Base-by-base conservation (phyloP, 1,140 invertebrate species). In the Zaprionus vittiger region DNA sequence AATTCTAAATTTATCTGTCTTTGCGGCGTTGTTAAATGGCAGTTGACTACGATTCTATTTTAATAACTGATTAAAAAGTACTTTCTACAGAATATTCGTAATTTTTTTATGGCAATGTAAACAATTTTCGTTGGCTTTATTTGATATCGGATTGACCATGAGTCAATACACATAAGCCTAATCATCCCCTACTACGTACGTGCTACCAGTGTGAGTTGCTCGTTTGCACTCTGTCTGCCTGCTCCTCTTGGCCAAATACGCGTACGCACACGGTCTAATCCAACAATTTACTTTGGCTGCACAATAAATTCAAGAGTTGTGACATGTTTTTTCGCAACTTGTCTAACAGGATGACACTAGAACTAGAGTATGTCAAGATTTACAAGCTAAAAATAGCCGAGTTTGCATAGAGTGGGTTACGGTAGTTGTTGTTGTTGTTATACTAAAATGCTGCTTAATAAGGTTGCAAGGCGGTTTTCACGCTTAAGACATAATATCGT, bases 401-500 rank as follows among this genome's bases (percentile, higher is more conserved):
- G 47, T 52, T 52, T 56, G 34, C 34, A 66, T 24, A 37, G n/a
- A 28, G 22, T 64, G 14, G 31, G 31, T 14, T 20, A 22, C 31
- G 5, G 37, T 26, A 14, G 12, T 41, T 22, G 9, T 28, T 37
- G 9, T 41, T 31, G 5, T 44, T 17, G n/a, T 41, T 56, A 5
- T 20, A 65, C 65, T 71, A 37, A 65, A 76, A 71, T 76, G 24
- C 57, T 59, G 15, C 20, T 54, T 26, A 76, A 64, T 71, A 60
- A 65, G 55, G 41, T 73, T 77, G 61, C 52, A 63, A 47, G 41
- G 70, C 73, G 77, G 66, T 77, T 76, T 74, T 74, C 79, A 67
- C 70, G 77, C 77, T 87, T 89, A 83, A 68, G 34, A 75, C 67
- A 80, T 86, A 80, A 72, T 56, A 66, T 78, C 54, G 64, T 89